phyloP scores from a whole-genome alignment of 1,140 invertebrate genomes.

The Drosophila rufa region DNA sequence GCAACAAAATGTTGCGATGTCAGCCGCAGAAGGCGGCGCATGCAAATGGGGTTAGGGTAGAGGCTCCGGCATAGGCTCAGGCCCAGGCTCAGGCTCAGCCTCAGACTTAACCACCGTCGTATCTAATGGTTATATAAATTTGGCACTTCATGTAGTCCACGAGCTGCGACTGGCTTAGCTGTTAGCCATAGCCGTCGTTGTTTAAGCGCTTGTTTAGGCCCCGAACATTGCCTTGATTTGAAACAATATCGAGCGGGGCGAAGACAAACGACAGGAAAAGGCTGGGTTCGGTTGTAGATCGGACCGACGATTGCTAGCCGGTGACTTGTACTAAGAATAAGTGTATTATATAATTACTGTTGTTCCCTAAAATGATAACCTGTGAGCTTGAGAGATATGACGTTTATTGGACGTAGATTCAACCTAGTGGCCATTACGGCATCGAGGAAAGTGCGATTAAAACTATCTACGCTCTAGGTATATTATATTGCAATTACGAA shows the following conservation, averaged over 20 bases:
- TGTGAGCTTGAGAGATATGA: neutral
- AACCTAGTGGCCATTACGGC: neutral
- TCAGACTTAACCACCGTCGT: slow-evolving; percentile 50
- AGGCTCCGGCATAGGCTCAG: slow-evolving; percentile 17
- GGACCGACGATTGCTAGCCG: slow-evolving; percentile 26
- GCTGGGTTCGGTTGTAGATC: slow-evolving; percentile 58
- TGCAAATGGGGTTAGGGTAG: slow-evolving; percentile 76
- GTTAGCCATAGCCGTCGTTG: slow-evolving; percentile 40
- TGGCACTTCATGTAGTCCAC: slow-evolving; percentile 70
- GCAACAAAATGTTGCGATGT: slow-evolving; percentile 82
- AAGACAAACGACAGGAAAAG: slow-evolving; percentile 56
- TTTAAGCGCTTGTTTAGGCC: slow-evolving; percentile 49
- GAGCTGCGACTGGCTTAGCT: slow-evolving; percentile 19
- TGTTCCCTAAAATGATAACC: slow-evolving; percentile 5
- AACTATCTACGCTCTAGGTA: neutral
- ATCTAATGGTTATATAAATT: slow-evolving; percentile 77
- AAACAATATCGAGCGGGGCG: slow-evolving; percentile 48
- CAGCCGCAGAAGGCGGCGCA: slow-evolving; percentile 64
- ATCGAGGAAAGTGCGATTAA: too few species aligned
- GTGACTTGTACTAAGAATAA: slow-evolving; percentile 33
- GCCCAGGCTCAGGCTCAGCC: slow-evolving; percentile 3
- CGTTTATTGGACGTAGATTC: neutral
- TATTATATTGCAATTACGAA: neutral
- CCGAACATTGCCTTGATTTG: slow-evolving; percentile 45
- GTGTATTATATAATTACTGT: slow-evolving; percentile 43